Evolutionary conservation across 2,888 invertebrate genomes (phyloP).

Genomic region (Tuta absoluta): DNA sequence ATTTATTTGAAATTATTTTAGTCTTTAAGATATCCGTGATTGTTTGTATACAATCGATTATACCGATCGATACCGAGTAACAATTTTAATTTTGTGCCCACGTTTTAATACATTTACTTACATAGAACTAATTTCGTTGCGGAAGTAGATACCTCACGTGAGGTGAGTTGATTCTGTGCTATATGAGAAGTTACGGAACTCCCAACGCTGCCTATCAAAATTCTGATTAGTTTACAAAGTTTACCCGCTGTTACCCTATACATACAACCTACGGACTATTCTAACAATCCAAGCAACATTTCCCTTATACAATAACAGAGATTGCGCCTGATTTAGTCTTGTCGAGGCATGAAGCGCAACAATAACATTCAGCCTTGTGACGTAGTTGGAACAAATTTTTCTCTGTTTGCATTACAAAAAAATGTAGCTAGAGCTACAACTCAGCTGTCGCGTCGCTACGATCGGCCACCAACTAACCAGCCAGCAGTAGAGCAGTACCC

Average conservation of each 20-base stretch:
- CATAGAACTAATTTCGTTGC: neutral
- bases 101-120: neutral
- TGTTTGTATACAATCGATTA: too few relatives aligned
- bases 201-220: neutral
- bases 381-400: conserved; percentile 69
- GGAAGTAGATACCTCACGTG: neutral
- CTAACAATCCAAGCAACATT: conserved; percentile 25
- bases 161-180: neutral
- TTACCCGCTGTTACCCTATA: conserved; percentile 14
- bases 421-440: conserved; percentile 53
- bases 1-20: neutral
- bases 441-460: conserved; percentile 47
- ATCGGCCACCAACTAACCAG: conserved; percentile 29
- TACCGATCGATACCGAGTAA: too few relatives aligned
- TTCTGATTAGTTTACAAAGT: conserved; percentile 4
- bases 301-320: conserved; percentile 33
- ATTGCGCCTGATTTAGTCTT: conserved; percentile 48
- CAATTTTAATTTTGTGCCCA: neutral
- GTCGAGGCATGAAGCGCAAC: conserved; percentile 54
- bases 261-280: conserved; percentile 33
- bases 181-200: neutral
- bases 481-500: conserved; percentile 43
- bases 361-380: conserved; percentile 70
- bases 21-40: too few relatives aligned
- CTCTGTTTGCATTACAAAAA: conserved; percentile 71